Evolutionary conservation across 2,888 invertebrate genomes (phyloP), one percentile per base, ranked within the genome.

Genomic region (Apodemia hepburni): DNA sequence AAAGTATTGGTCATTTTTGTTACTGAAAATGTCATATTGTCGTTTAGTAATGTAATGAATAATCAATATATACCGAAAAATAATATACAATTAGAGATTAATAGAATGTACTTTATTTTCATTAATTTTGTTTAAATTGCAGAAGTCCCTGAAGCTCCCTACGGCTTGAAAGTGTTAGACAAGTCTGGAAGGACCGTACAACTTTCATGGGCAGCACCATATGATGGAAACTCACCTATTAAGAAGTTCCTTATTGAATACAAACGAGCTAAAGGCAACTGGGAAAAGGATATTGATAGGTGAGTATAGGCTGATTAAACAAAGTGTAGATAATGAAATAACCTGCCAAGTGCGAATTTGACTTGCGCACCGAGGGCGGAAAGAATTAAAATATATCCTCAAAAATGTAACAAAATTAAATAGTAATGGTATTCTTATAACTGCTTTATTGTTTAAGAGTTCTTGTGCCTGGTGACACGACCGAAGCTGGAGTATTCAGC

Each of bases 161-260:
- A 97, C 76, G 97, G 97, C 61, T 85, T 97, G 65, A 94, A 98
- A 94, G 97, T 98, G 35, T 89, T 97, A 68, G 97, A 98, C 84
- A 98, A 97, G 89, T 97, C 97, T 61, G 97, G 98, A 69, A 94
- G 97, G 70, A 96, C 97, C 1, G 97, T 98, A 61, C 97, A 98
- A 80, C 86, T 98, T 29, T 97, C 97, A 17, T 98, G 98, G 98
- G 97, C 96, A 18, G 96, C 97, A 68, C 97, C 98, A 59, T 98
- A 97, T 81, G 96, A 97, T 76, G 98, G 98, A 73, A 97, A 98
- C 83, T 97, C 97, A 5, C 97, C 96, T 1, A 96, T 98, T 73
- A 97, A 95, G 77, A 95, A 96, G 83, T 98, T 97, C 87, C 94
- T 96, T 66, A 97, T 98, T 78, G 97, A 98, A 83, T 97, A 97